Percentiles rank a stretch among this genome's conserved stretches.
phyloP scores from a whole-genome alignment of 2,113 vertebrate genomes.

The Jacana jacana region DNA sequence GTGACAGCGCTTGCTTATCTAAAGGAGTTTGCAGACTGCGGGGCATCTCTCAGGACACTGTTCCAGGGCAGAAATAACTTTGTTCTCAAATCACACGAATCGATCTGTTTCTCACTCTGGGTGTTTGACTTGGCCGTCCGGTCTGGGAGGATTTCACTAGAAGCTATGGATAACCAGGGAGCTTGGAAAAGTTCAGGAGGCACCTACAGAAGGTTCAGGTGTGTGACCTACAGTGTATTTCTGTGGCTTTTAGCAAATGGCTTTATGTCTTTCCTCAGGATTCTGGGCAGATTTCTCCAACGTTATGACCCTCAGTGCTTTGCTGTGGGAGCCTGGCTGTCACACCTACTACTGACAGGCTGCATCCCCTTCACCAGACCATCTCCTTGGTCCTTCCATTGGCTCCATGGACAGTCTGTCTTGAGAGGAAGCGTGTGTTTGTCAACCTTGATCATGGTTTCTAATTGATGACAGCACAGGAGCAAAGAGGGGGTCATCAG shows the following conservation, averaged over 20 bases:
- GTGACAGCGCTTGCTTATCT: not conserved
- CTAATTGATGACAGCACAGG: not conserved
- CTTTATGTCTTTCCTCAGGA: not conserved
- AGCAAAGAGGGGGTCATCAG: not conserved
- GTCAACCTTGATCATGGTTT: not conserved
- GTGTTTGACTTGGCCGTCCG: not conserved
- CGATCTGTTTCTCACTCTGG: fast-evolving
- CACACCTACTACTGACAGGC: not conserved
- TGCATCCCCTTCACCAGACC: not conserved
- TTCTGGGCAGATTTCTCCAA: not conserved
- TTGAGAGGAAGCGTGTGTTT: not conserved
- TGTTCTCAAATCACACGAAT: not conserved
- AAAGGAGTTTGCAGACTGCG: not conserved
- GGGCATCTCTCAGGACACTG: not conserved
- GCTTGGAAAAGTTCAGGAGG: not conserved
- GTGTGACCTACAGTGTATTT: not conserved
- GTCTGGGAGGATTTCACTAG: not conserved
- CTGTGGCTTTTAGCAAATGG: fast-evolving
- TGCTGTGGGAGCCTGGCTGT: not conserved
- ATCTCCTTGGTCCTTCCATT: not conserved
- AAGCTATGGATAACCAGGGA: not conserved
- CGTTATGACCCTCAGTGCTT: not conserved
- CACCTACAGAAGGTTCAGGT: not conserved
- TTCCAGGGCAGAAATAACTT: not conserved
- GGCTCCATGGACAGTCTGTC: not conserved